Evolutionary conservation across 2,113 vertebrate species (phyloP).

Genomic region (Paramisgurnus dabryanus): DNA sequence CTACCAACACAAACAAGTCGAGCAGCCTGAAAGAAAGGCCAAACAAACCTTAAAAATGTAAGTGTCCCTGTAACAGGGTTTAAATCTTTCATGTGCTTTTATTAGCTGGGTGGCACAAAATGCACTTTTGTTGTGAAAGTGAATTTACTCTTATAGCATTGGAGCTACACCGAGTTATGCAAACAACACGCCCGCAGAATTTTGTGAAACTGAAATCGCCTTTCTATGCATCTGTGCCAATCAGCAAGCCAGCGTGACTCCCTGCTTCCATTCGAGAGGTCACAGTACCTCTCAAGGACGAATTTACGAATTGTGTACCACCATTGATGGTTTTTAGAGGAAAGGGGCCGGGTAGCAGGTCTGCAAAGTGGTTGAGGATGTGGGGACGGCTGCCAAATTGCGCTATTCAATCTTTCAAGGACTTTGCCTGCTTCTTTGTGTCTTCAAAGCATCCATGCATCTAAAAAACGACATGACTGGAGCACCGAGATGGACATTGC

Average conservation of each 20-base stretch:
- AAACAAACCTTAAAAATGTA: no score
- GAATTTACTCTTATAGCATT: no score
- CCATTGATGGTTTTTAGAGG: not conserved
- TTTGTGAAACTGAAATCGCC: not conserved
- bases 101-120: no score
- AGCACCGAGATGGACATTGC: not conserved
- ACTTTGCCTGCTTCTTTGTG: constrained; percentile 27
- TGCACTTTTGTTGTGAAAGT: not conserved
- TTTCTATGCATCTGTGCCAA: not conserved
- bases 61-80: no score
- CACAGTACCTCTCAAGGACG: not conserved
- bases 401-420: constrained; percentile 31
- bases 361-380: constrained; percentile 22
- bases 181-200: not conserved
- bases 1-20: no score
- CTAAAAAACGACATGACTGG: not conserved
- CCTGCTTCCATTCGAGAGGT: not conserved
- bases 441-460: constrained; percentile 25
- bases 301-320: constrained; percentile 6
- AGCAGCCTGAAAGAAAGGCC: no score
- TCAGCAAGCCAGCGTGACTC: not conserved
- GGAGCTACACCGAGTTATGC: not conserved
- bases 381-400: constrained; percentile 17
- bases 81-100: no score
- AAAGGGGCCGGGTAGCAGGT: not conserved